Evolutionary conservation across 2,888 invertebrate genomes (phyloP).

Genomic region (Tenthredo mesomela): DNA sequence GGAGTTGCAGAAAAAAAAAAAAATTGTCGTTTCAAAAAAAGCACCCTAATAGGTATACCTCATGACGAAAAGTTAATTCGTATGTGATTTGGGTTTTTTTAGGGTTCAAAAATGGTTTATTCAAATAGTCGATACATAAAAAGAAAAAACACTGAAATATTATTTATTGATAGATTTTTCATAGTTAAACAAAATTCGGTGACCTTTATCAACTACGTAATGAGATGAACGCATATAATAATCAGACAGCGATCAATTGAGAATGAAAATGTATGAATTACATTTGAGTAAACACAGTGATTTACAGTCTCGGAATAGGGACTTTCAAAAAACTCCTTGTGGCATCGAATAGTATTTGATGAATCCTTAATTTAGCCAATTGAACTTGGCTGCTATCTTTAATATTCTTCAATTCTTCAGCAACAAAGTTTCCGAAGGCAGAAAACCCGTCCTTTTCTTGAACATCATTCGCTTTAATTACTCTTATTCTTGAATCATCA

Average conservation of each 20-base stretch:
- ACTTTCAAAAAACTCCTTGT: constrained; percentile 53
- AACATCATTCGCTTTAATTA: constrained; percentile 43
- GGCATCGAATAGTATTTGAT: constrained; percentile 52
- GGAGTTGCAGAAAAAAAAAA: too few relatives aligned
- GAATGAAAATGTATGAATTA: not conserved
- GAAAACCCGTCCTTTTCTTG: constrained; percentile 49
- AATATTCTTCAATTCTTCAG: constrained; percentile 49
- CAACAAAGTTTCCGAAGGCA: constrained; percentile 51
- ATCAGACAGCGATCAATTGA: not conserved
- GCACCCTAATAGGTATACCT: not conserved
- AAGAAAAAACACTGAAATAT: not conserved
- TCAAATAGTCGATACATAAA: too few relatives aligned
- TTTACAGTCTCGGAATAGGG: constrained; percentile 46
- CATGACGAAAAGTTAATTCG: not conserved
- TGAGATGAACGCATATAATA: not conserved
- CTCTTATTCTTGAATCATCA: constrained; percentile 46
- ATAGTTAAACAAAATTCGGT: not conserved
- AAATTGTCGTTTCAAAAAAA: too few relatives aligned
- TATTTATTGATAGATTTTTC: constrained; percentile 16
- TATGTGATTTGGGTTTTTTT: not conserved
- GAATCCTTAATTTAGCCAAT: constrained; percentile 52
- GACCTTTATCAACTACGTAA: not conserved
- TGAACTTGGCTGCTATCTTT: constrained; percentile 50
- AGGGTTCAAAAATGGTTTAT: not conserved
- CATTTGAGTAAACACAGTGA: not conserved